Evolutionary conservation across 1,140 invertebrate genomes (phyloP).

Genomic region (Pseudobourletiella spinata): DNA sequence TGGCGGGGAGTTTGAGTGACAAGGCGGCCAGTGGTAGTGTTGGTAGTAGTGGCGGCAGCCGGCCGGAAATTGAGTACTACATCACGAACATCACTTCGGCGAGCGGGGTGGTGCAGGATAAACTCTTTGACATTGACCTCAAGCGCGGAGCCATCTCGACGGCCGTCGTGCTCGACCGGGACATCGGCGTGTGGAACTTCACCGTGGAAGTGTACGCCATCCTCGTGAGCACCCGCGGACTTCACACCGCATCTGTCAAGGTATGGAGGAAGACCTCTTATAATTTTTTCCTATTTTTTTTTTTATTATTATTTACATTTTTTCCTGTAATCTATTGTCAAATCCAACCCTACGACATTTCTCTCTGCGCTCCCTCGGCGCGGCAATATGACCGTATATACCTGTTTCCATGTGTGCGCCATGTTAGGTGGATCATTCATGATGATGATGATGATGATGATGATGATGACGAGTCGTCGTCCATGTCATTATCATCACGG

Average conservation of each 20-base stretch:
- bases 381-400: neutral
- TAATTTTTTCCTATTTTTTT: too few species aligned
- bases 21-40: neutral
- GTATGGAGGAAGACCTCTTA: too few species aligned
- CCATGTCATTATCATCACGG: too few species aligned
- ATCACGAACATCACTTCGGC: conserved; percentile 75
- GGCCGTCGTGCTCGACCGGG: conserved; percentile 70
- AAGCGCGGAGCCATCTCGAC: conserved; percentile 81
- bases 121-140: conserved; percentile 79
- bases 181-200: conserved; percentile 65
- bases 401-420: neutral
- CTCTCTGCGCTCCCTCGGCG: neutral
- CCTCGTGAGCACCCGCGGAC: conserved; percentile 48
- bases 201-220: conserved; percentile 75
- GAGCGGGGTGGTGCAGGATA: conserved; percentile 57
- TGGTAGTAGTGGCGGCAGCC: neutral
- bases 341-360: neutral
- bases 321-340: neutral
- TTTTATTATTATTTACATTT: neutral
- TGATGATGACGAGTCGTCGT: too few species aligned
- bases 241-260: conserved; percentile 56
- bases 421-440: neutral
- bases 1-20: conserved; percentile 43
- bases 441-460: too few species aligned
- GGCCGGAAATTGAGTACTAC: conserved; percentile 70